Evolutionary conservation across 2,888 invertebrate species (phyloP).

Genomic region (Trypoxylon attenuatum): DNA sequence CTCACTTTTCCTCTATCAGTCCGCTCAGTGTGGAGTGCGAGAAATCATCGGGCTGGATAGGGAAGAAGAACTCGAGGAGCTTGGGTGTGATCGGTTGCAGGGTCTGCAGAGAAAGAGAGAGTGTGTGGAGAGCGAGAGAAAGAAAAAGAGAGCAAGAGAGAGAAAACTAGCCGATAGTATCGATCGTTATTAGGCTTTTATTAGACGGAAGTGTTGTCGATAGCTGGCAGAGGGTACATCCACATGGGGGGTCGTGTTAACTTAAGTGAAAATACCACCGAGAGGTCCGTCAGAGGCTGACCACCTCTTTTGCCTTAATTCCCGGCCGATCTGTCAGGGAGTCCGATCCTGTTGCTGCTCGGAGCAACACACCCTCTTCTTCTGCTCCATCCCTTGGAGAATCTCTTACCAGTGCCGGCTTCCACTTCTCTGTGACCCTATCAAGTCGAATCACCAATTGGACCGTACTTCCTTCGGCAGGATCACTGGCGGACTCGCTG

Average conservation of each 20-base stretch:
- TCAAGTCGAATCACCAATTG: too few species aligned
- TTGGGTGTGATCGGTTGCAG: neutral
- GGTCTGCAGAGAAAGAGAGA: neutral
- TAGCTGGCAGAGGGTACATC: slow-evolving; percentile 52
- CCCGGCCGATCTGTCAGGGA: slow-evolving; percentile 46
- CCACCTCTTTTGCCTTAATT: slow-evolving; percentile 45
- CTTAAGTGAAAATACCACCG: slow-evolving; percentile 71
- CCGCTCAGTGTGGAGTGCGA: slow-evolving; percentile 6
- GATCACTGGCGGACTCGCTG: too few species aligned
- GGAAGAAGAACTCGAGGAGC: too few species aligned
- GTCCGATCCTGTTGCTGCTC: slow-evolving; percentile 40
- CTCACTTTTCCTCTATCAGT: slow-evolving; percentile 28
- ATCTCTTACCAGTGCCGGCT: neutral
- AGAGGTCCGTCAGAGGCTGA: slow-evolving; percentile 60
- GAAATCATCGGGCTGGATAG: neutral
- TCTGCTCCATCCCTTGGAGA: neutral
- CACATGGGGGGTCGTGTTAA: slow-evolving; percentile 66
- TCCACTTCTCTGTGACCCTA: too few species aligned
- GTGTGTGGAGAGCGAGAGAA: neutral
- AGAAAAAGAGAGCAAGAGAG: slow-evolving; percentile 8
- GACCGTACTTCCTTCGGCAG: too few species aligned
- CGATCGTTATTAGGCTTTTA: slow-evolving; percentile 69
- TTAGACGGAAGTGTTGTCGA: slow-evolving; percentile 64
- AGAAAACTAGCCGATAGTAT: slow-evolving; percentile 54
- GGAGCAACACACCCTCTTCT: slow-evolving; percentile 14